Evolutionary conservation across 2,797 vertebrate genomes (phyloP).

Genomic region (Pyrocephalus nanus): DNA sequence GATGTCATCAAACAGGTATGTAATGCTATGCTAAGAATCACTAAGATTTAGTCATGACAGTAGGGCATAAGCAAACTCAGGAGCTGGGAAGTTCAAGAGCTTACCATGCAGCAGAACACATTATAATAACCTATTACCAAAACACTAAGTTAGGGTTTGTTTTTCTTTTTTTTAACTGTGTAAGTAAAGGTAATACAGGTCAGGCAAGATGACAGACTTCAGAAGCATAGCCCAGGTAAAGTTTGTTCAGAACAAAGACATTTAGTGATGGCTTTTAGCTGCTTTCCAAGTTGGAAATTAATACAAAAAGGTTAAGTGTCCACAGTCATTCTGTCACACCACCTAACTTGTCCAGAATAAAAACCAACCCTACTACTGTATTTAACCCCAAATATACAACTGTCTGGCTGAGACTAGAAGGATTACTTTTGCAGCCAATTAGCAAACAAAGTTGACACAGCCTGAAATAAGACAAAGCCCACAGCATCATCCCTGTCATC

Average conservation of each 20-base stretch:
- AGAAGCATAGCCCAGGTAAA: neutral
- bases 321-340: neutral
- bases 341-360: neutral
- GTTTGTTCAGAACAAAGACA: neutral
- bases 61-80: neutral
- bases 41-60: neutral
- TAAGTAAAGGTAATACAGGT: neutral
- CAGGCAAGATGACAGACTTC: neutral
- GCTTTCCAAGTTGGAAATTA: neutral
- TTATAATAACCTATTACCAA: neutral
- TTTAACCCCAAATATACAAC: neutral
- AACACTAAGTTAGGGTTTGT: neutral
- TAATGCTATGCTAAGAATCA: neutral
- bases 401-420: neutral
- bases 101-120: neutral
- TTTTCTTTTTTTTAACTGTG: neutral
- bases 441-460: fast-evolving
- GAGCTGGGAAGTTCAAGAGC: neutral
- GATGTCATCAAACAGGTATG: neutral
- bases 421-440: neutral
- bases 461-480: neutral
- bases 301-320: neutral
- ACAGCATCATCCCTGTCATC: neutral
- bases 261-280: neutral
- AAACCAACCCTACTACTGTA: neutral